phyloP scores from a whole-genome alignment of 2,797 vertebrate genomes.

The Capromys pilorides region DNA sequence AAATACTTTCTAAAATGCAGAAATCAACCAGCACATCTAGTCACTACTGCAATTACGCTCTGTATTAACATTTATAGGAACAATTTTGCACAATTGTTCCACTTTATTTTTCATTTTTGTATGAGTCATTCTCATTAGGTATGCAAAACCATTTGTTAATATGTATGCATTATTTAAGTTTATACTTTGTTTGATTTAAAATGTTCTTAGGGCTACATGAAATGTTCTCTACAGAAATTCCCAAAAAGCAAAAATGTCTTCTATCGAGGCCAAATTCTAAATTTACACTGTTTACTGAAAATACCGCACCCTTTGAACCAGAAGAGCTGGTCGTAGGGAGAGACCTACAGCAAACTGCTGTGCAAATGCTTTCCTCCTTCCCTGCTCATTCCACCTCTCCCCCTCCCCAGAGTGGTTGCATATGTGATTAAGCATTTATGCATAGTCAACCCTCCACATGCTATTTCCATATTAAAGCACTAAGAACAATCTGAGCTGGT shows the following conservation, averaged over 20 bases:
- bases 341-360: conserved; percentile 75
- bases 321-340: conserved; percentile 68
- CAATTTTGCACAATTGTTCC: conserved; percentile 32
- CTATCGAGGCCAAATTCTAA: conserved; percentile 47
- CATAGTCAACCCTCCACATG: conserved; percentile 83
- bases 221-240: conserved; percentile 17
- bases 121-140: background rate
- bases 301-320: conserved; percentile 58
- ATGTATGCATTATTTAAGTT: conserved; percentile 1
- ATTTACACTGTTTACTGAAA: conserved; percentile 52
- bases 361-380: conserved; percentile 75
- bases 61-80: conserved; percentile 65
- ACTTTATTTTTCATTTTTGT: conserved; percentile 70
- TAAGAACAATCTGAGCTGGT: conserved; percentile 84
- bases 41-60: conserved; percentile 45
- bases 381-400: conserved; percentile 51
- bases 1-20: background rate
- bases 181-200: conserved; percentile 39
- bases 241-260: conserved; percentile 52
- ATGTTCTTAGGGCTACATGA: conserved; percentile 42
- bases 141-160: conserved; percentile 62
- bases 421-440: conserved; percentile 84
- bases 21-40: background rate
- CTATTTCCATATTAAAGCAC: conserved; percentile 84
- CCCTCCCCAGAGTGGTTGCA: conserved; percentile 45